Percentiles rank a stretch among this genome's conserved stretches.
Evolutionary conservation across 2,888 invertebrate species (phyloP).

Genomic region (Holacanthella duospinosa): DNA sequence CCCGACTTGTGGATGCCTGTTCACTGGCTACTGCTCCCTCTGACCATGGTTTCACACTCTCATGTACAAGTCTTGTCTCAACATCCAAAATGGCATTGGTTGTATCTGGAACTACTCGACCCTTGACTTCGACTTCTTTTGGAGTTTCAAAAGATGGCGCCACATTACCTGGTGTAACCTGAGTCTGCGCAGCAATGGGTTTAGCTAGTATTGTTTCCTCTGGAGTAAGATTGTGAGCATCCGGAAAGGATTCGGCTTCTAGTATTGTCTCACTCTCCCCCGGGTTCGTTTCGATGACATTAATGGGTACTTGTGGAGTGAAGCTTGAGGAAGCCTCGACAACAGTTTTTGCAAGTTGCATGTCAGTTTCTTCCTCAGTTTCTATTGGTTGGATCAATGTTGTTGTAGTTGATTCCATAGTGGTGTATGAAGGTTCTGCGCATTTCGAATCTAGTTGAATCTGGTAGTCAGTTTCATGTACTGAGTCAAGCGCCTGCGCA

Average conservation of each 20-base stretch:
- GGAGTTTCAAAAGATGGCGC: not conserved
- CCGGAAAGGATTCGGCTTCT: not conserved
- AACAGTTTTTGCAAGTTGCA: not conserved
- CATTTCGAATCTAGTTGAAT: not conserved
- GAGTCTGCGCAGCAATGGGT: not conserved
- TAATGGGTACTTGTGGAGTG: constrained; percentile 8
- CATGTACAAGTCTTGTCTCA: not conserved
- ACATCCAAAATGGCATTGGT: constrained; percentile 7
- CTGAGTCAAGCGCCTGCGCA: not conserved
- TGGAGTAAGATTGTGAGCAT: not conserved
- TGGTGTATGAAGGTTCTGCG: not conserved
- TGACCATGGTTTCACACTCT: not conserved
- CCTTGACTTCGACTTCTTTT: not conserved
- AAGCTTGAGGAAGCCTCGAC: not conserved
- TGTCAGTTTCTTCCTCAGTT: not conserved
- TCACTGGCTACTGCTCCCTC: not conserved
- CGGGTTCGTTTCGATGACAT: not conserved
- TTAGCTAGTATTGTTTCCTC: not conserved
- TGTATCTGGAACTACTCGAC: constrained; percentile 8
- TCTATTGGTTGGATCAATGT: not conserved
- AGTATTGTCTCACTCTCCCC: not conserved
- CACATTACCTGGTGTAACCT: not conserved
- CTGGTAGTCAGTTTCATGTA: not conserved
- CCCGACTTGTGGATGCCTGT: not conserved
- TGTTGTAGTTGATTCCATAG: not conserved